Evolutionary conservation across 2,113 vertebrate genomes (phyloP), one percentile per base, ranked within the genome.

Genomic region (Hydrolagus affinis): DNA sequence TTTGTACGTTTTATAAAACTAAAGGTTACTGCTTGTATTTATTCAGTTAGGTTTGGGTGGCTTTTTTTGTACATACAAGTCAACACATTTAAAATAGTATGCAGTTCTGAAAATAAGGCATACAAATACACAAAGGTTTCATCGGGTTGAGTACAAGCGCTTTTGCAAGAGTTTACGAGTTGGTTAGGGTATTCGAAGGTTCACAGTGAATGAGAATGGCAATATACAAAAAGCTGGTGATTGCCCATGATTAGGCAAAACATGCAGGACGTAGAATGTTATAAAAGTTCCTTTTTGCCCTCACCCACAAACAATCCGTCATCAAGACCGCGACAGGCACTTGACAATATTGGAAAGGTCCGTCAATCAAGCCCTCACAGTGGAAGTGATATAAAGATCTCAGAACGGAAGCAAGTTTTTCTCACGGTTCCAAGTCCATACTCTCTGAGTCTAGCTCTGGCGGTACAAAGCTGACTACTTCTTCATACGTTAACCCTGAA

Each of bases 401-500:
- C 86, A 88, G 86, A n/a, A 90, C 86, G 87, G 88, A 88, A 85
- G 86, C 72, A 86, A 62, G 88, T 68, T n/a, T 7, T 70, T 66
- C 69, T 59, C 25, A 28, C 72, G 30, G 57, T 85, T 85, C 91
- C 98, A 96, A 99, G 87, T 98, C 97, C 98, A 99, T 99, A 90
- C 98, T 95, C 62, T 98, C 97, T 89, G 94, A 94, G 83, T 98
- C 97, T 1, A 96, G 95, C 0, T 94, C 93, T 0, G 95, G 96
- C 0, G 96, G 95, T 90, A 94, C 95, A 72, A 99, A 99, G 92
- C 96, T 98, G 88, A 96, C 17, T 0, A 98, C 95, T 91, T 97
- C 98, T 25, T 98, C 97, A 0, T 97, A 97, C 78, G 97, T 99
- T 91, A 99, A 92, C 87, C 94, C 98, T 99, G 86, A 75, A 57